phyloP scores from a whole-genome alignment of 2,113 vertebrate genomes.

The Morone saxatilis region DNA sequence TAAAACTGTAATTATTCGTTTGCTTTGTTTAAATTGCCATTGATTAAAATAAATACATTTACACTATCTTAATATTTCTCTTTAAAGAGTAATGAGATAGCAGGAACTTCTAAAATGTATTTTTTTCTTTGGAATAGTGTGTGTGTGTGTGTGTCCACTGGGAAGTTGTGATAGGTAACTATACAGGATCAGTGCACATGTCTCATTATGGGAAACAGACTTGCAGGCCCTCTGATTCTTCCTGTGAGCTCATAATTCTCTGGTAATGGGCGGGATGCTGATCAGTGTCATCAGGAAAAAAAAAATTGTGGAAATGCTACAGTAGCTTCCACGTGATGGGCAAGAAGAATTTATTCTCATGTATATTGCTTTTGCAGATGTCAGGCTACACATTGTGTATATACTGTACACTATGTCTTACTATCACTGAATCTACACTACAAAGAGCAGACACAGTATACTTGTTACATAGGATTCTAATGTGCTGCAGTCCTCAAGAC shows the following conservation, averaged over 20 bases:
- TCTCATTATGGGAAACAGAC: slow-evolving; percentile 49
- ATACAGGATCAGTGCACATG: slow-evolving; percentile 23
- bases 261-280: slow-evolving; percentile 24
- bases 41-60: too few species aligned
- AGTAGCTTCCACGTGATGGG: background rate
- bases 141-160: background rate
- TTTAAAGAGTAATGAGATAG: background rate
- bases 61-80: too few species aligned
- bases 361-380: background rate
- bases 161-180: slow-evolving; percentile 12
- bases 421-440: background rate
- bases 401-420: background rate
- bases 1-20: too few species aligned
- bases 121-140: background rate
- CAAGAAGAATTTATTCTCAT: background rate
- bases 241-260: slow-evolving; percentile 62
- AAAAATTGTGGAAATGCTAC: slow-evolving; percentile 1
- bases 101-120: too few species aligned
- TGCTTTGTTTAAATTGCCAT: too few species aligned
- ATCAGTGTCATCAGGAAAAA: slow-evolving; percentile 54
- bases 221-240: slow-evolving; percentile 64
- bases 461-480: background rate
- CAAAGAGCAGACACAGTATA: background rate
- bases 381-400: background rate
- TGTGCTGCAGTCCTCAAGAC: background rate